Evolutionary conservation across 2,113 vertebrate species (phyloP), one percentile per base, ranked within the genome.

Genomic region (Lycocorax pyrrhopterus): DNA sequence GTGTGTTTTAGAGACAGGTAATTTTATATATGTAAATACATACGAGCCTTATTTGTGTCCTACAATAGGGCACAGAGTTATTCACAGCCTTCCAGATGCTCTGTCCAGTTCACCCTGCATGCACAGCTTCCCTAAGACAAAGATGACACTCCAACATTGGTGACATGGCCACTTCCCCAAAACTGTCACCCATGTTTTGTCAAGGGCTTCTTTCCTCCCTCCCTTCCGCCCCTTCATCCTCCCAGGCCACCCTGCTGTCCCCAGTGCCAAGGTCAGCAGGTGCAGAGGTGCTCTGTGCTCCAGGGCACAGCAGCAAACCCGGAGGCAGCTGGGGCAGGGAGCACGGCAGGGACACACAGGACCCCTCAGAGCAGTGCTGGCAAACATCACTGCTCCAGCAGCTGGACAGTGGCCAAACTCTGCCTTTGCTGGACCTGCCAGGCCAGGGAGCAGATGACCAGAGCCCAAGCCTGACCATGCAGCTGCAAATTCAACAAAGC

Each of bases 401-500:
- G 51, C 52, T 16, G 83, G 37, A 46, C 6, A 12, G 47, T 9
- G 32, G 82, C 68, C 20, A 21, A 89, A 73, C 0, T 0, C 60
- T 86, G 78, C 64, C 71, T 83, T 22, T 81, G 71, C 21, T 51
- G 32, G 67, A 58, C 71, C 67, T 94, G 90, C 83, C 46, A 85
- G 66, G 49, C 52, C 1, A 0, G 29, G 46, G 20, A 91, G 76
- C 75, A 71, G 77, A 76, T 76, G 75, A 80, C 15, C 56, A 79
- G 35, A 56, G 27, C 75, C 89, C 80, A 37, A 18, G 60, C 47
- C 93, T 56, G 56, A 56, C 77, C 86, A 93, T 56, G 62, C 84
- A 91, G 94, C 77, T 96, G 88, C 86, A 89, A 94, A 88, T 62
- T 82, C 10, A 5, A 95, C 89, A 93, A 69, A 52, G 32, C 67